Base-by-base conservation (phyloP, 2,113 vertebrate genomes). In the Pongo abelii region DNA sequence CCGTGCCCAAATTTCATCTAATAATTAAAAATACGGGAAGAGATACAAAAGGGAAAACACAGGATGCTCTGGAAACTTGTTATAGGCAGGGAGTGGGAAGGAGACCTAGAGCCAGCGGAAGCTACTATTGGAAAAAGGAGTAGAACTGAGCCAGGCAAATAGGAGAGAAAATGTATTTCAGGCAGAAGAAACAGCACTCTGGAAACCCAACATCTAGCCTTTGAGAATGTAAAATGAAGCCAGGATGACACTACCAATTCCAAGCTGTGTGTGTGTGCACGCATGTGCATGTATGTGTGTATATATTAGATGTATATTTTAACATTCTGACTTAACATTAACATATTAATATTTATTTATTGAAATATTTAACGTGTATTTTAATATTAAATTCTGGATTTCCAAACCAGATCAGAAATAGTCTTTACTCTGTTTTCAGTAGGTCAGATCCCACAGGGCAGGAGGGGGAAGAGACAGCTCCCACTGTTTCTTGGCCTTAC, bases 301-400 rank as follows among this genome's bases (percentile, higher is more conserved):
- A 35, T 25, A 61, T 6, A 52, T 5, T 16, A 78, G 6, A 69
- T 25, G 48, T 7, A 27, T 4, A 81, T 57, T 55, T 55, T 67
- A 74, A 52, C 50, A 72, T 32, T 61, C 52, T 78, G n/a, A 48
- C 43, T 23, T 43, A 89, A 90, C 32, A 91, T 25, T 38, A 38
- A 59, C 7, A 55, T 80, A 35, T 55, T 55, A 77, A 50, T 52
- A 52, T 80, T 20, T 84, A 20, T 46, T 57, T 22, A n/a, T 35
- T 92, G 35, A 91, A 72, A 27, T 75, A 59, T 74, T 32, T 52
- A 52, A 52, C 8, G 55, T 23, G 32, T 77, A 52, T 70, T 7
- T 96, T 75, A 79, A 69, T 83, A 86, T 48, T 87, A 75, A 89
- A 80, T 46, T 80, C 23, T 79, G 30, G 50, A 78, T 84, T 92